Evolutionary conservation across 2,113 vertebrate species (phyloP).

Genomic region (Ictidomys tridecemlineatus): DNA sequence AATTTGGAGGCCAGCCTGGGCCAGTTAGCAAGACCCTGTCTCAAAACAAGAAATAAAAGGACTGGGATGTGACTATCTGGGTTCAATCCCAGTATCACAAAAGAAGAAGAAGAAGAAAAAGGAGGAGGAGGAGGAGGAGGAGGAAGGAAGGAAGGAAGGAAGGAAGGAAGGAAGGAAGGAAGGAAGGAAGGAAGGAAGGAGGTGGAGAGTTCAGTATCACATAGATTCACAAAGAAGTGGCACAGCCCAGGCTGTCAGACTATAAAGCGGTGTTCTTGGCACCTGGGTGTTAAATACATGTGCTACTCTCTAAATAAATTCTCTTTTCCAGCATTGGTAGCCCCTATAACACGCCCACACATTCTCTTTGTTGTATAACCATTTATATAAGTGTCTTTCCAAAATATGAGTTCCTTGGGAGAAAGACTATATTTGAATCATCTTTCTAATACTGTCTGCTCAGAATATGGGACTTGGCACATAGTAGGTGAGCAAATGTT

Average conservation of each 20-base stretch:
- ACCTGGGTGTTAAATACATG: background rate
- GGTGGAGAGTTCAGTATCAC: background rate
- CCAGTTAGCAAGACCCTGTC: too few relatives aligned
- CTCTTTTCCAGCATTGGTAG: background rate
- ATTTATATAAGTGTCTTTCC: conserved; percentile 29
- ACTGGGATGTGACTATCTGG: too few relatives aligned
- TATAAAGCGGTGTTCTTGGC: background rate
- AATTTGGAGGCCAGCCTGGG: too few relatives aligned
- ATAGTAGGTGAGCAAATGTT: background rate
- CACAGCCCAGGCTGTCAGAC: background rate
- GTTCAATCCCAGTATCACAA: too few relatives aligned
- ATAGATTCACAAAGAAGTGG: background rate
- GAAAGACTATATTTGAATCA: background rate
- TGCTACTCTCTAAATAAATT: background rate
- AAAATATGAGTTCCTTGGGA: conserved; percentile 21
- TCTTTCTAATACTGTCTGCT: background rate
- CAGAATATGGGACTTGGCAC: background rate
- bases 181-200: background rate
- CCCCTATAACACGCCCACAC: background rate
- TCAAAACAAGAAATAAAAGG: too few relatives aligned
- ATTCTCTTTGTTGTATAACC: background rate
- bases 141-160: too few relatives aligned
- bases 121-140: too few relatives aligned
- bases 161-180: too few relatives aligned
- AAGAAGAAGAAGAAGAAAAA: too few relatives aligned